Evolutionary conservation across 2,113 vertebrate genomes (phyloP).

Genomic region (Psittacus erithacus): DNA sequence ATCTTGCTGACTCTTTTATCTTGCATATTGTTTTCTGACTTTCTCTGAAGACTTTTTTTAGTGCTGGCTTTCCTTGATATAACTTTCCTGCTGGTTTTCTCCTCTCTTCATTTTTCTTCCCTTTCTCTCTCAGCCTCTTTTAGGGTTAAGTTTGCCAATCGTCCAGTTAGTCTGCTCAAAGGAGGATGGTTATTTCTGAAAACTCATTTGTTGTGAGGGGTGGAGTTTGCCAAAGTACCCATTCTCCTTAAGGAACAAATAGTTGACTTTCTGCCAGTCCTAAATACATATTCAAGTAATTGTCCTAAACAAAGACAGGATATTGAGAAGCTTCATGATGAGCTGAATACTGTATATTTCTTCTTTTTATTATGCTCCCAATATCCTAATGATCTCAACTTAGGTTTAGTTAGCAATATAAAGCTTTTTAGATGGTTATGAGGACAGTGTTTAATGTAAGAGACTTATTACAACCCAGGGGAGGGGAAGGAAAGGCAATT

Average conservation of each 20-base stretch:
- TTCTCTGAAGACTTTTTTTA: not conserved
- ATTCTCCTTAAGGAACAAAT: not conserved
- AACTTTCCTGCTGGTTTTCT: not conserved
- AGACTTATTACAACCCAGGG: not conserved
- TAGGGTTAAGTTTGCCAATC: not conserved
- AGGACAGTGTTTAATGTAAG: not conserved
- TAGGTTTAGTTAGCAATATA: not conserved
- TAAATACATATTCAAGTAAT: not conserved
- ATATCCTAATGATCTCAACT: not conserved
- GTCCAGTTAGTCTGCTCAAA: not conserved
- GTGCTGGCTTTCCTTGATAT: not conserved
- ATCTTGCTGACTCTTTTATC: not conserved
- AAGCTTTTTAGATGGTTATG: not conserved
- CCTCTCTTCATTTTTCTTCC: not conserved
- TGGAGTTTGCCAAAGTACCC: constrained; percentile 29
- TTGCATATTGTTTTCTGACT: not conserved
- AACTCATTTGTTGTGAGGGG: not conserved
- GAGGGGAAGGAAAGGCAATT: not conserved
- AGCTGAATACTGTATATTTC: not conserved
- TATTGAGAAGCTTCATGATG: not conserved
- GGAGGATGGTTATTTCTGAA: not conserved
- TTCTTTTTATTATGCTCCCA: not conserved
- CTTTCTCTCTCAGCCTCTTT: not conserved
- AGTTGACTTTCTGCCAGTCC: not conserved
- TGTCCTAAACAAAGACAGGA: not conserved